Conservation (phyloP, 2,888 invertebrate genomes). For the Ashinkailepas kermadecensis region DNA sequence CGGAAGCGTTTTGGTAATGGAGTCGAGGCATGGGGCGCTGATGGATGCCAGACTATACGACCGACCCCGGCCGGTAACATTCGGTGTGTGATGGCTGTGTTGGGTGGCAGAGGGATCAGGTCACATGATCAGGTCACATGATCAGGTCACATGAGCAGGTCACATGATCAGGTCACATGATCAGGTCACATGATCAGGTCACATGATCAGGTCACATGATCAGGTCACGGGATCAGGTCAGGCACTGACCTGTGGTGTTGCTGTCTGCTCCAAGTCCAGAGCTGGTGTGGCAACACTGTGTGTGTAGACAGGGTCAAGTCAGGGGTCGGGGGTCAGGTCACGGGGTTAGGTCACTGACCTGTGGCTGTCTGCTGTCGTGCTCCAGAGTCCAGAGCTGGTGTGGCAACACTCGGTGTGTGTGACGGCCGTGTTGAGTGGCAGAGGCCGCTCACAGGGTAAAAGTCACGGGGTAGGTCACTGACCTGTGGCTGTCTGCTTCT, state of each 20-base stretch:
- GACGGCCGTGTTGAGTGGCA: conserved; percentile 38
- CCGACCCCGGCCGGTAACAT: too few relatives aligned
- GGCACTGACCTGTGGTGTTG: too few relatives aligned
- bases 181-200: not conserved
- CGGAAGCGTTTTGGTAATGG: not conserved
- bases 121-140: too few relatives aligned
- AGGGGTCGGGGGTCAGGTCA: not conserved
- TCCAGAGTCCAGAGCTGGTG: conserved; percentile 91
- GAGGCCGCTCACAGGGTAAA: too few relatives aligned
- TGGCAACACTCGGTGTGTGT: conserved; percentile 72
- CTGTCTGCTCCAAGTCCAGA: too few relatives aligned
- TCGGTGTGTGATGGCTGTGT: conserved; percentile 53
- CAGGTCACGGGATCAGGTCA: not conserved
- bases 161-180: not conserved
- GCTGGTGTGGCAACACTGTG: too few relatives aligned
- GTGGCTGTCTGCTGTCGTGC: conserved; percentile 70
- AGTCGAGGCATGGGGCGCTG: too few relatives aligned
- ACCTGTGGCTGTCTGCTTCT: conserved; percentile 39
- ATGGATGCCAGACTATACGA: too few relatives aligned
- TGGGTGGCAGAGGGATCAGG: not conserved
- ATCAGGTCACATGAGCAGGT: not conserved
- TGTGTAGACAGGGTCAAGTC: not conserved
- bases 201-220: not conserved
- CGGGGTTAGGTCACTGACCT: conserved; percentile 30
- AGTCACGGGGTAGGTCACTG: not conserved